Evolutionary conservation across 2,797 vertebrate species (phyloP).

Genomic region (Danio aesculapii): DNA sequence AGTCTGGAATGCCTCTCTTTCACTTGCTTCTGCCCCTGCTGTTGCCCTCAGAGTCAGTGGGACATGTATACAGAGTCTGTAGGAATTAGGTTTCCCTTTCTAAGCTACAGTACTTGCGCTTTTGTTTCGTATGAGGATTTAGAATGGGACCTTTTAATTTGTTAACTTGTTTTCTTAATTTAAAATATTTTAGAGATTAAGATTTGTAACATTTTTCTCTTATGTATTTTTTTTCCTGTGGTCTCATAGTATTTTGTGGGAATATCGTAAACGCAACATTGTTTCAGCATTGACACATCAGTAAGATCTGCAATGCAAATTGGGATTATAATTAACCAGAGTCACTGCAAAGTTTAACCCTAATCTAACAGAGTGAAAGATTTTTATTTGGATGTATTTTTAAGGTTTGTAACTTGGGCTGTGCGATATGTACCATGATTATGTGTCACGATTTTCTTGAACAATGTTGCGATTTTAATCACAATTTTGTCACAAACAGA

Average conservation of each 20-base stretch:
- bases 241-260: background rate
- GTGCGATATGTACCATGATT: too few relatives aligned
- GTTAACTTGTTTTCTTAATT: slow-evolving; percentile 1
- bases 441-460: too few relatives aligned
- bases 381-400: too few relatives aligned
- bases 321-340: too few relatives aligned
- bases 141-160: background rate
- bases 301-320: too few relatives aligned
- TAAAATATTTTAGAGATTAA: background rate
- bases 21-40: slow-evolving; percentile 23
- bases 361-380: too few relatives aligned
- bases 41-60: slow-evolving; percentile 33
- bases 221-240: background rate
- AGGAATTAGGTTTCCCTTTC: slow-evolving; percentile 32
- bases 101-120: background rate
- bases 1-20: slow-evolving; percentile 56
- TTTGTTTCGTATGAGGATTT: slow-evolving; percentile 5
- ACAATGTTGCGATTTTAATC: too few relatives aligned
- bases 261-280: background rate
- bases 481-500: too few relatives aligned
- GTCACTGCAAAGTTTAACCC: too few relatives aligned
- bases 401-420: too few relatives aligned
- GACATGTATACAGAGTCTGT: slow-evolving; percentile 12
- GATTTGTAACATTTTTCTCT: too few relatives aligned
- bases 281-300: background rate